phyloP scores from a whole-genome alignment of 2,797 vertebrate species.

The Coilia nasus region DNA sequence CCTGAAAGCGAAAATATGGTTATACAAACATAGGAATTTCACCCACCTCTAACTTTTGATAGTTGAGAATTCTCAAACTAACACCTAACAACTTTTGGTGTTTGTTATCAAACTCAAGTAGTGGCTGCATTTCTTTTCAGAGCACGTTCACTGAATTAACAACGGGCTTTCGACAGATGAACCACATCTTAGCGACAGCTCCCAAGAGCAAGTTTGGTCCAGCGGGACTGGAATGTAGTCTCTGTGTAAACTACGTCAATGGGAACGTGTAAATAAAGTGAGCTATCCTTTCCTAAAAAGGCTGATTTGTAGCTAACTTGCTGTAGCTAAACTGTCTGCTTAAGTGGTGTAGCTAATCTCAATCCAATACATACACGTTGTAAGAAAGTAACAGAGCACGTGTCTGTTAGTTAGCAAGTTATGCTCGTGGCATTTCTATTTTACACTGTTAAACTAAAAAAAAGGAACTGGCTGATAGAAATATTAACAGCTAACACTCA shows the following conservation, averaged over 20 bases:
- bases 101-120: background rate
- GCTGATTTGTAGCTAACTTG: background rate
- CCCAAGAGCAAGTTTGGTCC: background rate
- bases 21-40: background rate
- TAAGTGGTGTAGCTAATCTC: background rate
- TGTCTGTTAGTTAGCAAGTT: too few species aligned
- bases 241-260: background rate
- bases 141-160: background rate
- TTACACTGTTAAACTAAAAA: too few species aligned
- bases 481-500: background rate
- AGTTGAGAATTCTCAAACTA: too few species aligned
- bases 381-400: too few species aligned
- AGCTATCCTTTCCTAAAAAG: background rate
- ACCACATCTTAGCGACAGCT: background rate
- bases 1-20: background rate
- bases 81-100: too few species aligned
- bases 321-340: too few species aligned
- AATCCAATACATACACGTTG: background rate
- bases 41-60: too few species aligned
- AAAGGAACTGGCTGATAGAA: too few species aligned
- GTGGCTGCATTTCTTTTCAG: background rate
- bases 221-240: background rate
- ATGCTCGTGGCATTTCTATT: too few species aligned
- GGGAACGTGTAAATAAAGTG: slow-evolving; percentile 9
- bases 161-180: background rate